Conservation (phyloP, 1,140 invertebrate genomes). For the Microplitis demolitor region DNA sequence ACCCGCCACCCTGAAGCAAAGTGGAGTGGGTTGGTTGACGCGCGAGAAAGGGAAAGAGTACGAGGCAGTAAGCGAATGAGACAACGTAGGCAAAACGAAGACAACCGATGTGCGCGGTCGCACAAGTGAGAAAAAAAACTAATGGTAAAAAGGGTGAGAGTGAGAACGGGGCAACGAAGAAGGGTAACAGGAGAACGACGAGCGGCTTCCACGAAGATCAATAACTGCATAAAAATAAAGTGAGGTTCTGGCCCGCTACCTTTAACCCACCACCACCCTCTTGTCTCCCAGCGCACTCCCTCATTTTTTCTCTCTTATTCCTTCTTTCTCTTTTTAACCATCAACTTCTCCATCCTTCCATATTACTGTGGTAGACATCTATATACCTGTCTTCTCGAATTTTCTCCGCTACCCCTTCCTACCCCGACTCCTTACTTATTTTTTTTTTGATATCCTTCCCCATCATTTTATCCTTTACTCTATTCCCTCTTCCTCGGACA, state of each 20-base stretch:
- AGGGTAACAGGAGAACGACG: constrained; percentile 40
- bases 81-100: constrained; percentile 9
- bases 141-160: constrained; percentile 18
- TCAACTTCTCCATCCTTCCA: not conserved
- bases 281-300: constrained; percentile 32
- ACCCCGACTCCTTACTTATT: not conserved
- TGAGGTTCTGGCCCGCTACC: constrained; percentile 60
- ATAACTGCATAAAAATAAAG: constrained; percentile 64
- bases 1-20: constrained; percentile 48
- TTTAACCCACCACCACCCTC: constrained; percentile 54
- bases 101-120: not conserved
- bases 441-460: constrained; percentile 12
- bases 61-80: not conserved
- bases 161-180: constrained; percentile 27
- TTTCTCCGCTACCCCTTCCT: not conserved
- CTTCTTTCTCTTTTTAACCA: constrained; percentile 30
- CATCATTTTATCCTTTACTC: constrained; percentile 23
- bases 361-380: not conserved
- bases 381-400: not conserved
- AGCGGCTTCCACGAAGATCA: constrained; percentile 59
- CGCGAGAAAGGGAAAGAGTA: constrained; percentile 16
- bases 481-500: constrained; percentile 1
- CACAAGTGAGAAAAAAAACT: constrained; percentile 11
- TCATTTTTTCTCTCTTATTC: constrained; percentile 37
- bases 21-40: constrained; percentile 26